Percentiles rank a stretch among this genome's conserved stretches.
Evolutionary conservation across 2,113 vertebrate species (phyloP).

Genomic region (Grammatotria lemairii): DNA sequence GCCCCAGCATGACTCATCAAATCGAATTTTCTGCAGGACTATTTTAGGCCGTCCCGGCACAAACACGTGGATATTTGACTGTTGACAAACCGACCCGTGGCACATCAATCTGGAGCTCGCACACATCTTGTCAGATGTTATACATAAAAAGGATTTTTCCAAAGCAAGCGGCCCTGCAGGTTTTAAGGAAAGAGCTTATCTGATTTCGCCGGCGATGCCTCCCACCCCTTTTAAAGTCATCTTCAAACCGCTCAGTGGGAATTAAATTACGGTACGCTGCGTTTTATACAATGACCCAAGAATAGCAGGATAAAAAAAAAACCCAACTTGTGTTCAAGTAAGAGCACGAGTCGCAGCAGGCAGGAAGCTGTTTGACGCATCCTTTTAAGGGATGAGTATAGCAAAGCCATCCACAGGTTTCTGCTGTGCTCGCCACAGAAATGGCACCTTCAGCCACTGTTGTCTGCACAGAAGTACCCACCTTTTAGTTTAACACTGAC

Average conservation of each 20-base stretch:
- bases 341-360: neutral
- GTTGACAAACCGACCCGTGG: neutral
- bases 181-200: slow-evolving; percentile 16
- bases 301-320: neutral
- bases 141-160: neutral
- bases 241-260: neutral
- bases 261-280: neutral
- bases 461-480: neutral
- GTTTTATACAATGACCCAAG: neutral
- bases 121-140: neutral
- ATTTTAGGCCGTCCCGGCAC: slow-evolving; percentile 14
- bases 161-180: neutral
- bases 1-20: slow-evolving; percentile 1
- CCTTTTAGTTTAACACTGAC: neutral
- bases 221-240: neutral
- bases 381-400: neutral
- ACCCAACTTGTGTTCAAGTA: neutral
- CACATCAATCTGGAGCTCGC: neutral
- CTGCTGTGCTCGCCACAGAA: neutral
- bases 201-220: neutral
- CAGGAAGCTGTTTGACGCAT: neutral
- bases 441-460: neutral
- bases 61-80: neutral
- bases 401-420: neutral
- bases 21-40: slow-evolving; percentile 22